Conservation (phyloP, 2,888 invertebrate species). For the Gerris lacustris region DNA sequence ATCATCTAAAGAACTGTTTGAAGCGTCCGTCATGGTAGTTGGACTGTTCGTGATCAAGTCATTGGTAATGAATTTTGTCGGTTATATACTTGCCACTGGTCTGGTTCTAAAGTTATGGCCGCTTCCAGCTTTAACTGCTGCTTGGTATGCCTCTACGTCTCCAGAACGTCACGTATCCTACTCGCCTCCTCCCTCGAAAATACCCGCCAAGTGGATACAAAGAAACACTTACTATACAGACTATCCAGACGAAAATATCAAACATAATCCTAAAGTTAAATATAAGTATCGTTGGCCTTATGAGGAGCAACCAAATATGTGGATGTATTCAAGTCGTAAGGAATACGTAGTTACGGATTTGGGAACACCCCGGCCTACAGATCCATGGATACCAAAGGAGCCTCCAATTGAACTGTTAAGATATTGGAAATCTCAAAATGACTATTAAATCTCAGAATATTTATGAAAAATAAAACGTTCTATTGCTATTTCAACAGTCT, state of each 20-base stretch:
- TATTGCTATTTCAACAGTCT: too few relatives aligned
- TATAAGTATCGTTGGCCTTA: too few relatives aligned
- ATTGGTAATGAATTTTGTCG: background rate
- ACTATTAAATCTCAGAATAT: background rate
- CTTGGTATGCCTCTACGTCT: background rate
- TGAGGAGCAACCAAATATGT: background rate
- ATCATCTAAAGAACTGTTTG: background rate
- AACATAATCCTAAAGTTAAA: background rate
- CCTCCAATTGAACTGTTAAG: background rate
- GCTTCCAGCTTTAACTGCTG: background rate
- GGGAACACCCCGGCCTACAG: background rate
- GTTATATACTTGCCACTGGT: background rate
- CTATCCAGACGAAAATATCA: background rate
- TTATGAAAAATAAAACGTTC: too few relatives aligned
- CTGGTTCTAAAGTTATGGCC: background rate
- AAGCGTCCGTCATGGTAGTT: background rate
- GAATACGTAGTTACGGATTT: background rate
- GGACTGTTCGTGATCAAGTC: background rate
- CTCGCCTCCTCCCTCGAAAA: background rate
- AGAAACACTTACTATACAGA: background rate
- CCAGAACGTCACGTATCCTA: background rate
- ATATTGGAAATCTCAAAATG: background rate
- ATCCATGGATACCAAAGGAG: background rate
- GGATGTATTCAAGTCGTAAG: background rate
- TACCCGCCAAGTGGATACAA: background rate